Conservation (phyloP, 2,888 invertebrate genomes). For the Thalpophila matura region DNA sequence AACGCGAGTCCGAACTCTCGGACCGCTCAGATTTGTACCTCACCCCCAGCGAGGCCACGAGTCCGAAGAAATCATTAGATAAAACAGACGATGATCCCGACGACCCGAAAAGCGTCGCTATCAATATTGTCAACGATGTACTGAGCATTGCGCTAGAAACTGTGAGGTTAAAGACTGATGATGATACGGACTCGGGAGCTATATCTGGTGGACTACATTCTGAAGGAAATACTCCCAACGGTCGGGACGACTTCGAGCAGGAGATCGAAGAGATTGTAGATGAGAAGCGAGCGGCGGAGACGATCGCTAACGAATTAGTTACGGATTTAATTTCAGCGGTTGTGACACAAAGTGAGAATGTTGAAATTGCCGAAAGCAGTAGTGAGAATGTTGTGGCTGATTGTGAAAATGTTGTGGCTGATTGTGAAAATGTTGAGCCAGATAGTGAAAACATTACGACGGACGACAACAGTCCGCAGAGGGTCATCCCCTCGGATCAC, state of each 20-base stretch:
- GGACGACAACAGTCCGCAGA: slow-evolving; percentile 74
- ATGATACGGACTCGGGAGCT: slow-evolving; percentile 87
- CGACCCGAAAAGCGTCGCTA: slow-evolving; percentile 84
- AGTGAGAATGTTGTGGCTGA: slow-evolving; percentile 47
- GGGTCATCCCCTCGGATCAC: slow-evolving; percentile 79
- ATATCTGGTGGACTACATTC: slow-evolving; percentile 86
- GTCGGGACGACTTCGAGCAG: slow-evolving; percentile 85
- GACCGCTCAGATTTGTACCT: slow-evolving; percentile 93
- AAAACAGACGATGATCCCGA: slow-evolving; percentile 77
- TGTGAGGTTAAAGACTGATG: slow-evolving; percentile 84
- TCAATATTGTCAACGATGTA: slow-evolving; percentile 88
- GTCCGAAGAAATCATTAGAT: slow-evolving; percentile 85
- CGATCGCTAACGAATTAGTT: slow-evolving; percentile 80
- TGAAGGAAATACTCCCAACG: slow-evolving; percentile 87
- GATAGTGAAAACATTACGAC: slow-evolving; percentile 59
- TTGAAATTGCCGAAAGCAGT: slow-evolving; percentile 43
- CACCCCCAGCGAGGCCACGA: slow-evolving; percentile 92
- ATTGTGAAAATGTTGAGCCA: slow-evolving; percentile 66
- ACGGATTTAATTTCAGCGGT: slow-evolving; percentile 79
- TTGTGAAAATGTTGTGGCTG: slow-evolving; percentile 32
- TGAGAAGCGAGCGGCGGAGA: slow-evolving; percentile 79
- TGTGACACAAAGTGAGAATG: slow-evolving; percentile 68
- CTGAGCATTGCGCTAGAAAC: slow-evolving; percentile 86
- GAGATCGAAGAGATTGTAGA: slow-evolving; percentile 84
- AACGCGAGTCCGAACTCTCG: slow-evolving; percentile 92